phyloP scores from a whole-genome alignment of 1,140 invertebrate species.

The Belonocnema kinseyi region DNA sequence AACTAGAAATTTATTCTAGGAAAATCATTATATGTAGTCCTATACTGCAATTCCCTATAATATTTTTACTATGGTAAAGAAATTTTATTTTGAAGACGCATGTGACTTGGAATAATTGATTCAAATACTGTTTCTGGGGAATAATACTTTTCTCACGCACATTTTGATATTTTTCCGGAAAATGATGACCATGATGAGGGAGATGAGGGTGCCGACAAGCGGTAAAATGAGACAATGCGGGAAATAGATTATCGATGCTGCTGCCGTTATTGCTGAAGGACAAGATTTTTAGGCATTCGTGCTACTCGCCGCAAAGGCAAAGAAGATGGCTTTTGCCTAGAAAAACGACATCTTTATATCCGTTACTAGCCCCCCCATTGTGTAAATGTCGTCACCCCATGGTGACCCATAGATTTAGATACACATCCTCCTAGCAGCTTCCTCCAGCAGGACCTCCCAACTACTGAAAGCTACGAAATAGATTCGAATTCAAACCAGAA shows the following conservation, averaged over 20 bases:
- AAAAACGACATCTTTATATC: conserved; percentile 68
- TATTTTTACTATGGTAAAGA: too few relatives aligned
- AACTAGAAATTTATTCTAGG: too few relatives aligned
- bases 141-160: conserved; percentile 35
- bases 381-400: conserved; percentile 71
- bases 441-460: neutral
- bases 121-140: too few relatives aligned
- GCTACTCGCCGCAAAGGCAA: conserved; percentile 48
- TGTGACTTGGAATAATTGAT: too few relatives aligned
- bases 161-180: neutral
- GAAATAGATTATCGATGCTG: conserved; percentile 35
- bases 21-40: too few relatives aligned
- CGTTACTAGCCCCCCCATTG: conserved; percentile 59
- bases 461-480: too few relatives aligned
- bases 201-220: conserved; percentile 7
- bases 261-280: neutral
- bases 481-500: too few relatives aligned
- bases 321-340: conserved; percentile 52
- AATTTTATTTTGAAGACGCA: too few relatives aligned
- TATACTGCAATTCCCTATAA: too few relatives aligned
- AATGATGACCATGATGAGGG: neutral
- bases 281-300: conserved; percentile 33
- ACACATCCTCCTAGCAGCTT: conserved; percentile 47
- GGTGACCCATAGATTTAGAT: conserved; percentile 66
- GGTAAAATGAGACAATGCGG: conserved; percentile 38